Evolutionary conservation across 2,888 invertebrate genomes (phyloP), one percentile per base, ranked within the genome.

Genomic region (Aphodius sticticus): DNA sequence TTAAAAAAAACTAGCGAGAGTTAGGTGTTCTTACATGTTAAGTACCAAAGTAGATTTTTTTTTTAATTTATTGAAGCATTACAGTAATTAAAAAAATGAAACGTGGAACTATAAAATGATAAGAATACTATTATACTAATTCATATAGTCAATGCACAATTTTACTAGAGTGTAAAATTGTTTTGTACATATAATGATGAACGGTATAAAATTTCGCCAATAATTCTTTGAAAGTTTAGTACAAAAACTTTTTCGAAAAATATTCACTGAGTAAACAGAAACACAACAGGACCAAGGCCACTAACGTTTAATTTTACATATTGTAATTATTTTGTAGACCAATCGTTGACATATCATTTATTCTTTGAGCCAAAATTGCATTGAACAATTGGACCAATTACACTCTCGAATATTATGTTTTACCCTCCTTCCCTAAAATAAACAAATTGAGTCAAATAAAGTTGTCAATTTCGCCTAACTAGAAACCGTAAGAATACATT

Each of bases 201-300:
- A 83, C 83, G 82, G 84, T 87, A 87, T 86, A 87, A 86, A 86
- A 87, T 85, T 84, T 85, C 87, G 88, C 88, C 88, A 88, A 88
- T 88, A 88, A 87, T 88, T 87, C 84, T 76, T 80, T 77, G 37
- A 78, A 69, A 76, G 76, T 3, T 53, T 53, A 76, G 76, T 76
- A 79, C 78, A 80, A 81, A 76, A 7, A 12, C 72, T 77, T 76
- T 77, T 70, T 76, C 76, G 76, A 77, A 81, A 76, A 75, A 77
- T 77, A 38, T 35, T 70, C 69, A 74, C 74, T 69, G 16, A 77
- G 16, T 37, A 80, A 69, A 69, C 70, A 76, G 36, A 70, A 38
- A 71, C 35, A 69, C 70, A 71, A 35, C 77, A 76, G 80, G 80
- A 80, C 80, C 80, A 80, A 69, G 71, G 69, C 37, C 36, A 76